Base-by-base conservation (phyloP, 1,140 invertebrate species). In the Limonius californicus region DNA sequence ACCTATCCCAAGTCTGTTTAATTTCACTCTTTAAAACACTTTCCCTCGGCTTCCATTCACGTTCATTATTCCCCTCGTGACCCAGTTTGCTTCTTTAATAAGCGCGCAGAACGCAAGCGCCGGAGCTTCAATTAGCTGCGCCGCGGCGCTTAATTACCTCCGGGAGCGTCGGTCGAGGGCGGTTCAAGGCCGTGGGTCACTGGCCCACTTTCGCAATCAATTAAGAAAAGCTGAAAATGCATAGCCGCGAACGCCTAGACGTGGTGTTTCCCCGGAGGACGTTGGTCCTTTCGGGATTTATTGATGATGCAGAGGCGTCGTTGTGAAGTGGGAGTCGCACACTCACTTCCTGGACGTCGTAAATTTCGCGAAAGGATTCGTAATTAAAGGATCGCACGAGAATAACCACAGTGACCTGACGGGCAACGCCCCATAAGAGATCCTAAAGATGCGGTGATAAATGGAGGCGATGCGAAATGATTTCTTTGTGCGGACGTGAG, bases 21-120 rank as follows among this genome's bases (percentile, higher is more conserved):
- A 74, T 72, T 74, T 72, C 72, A 71, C 72, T 74, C 72, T 71
- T 72, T 69, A 72, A 69, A 74, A 72, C 68, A 72, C 71, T 74
- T 73, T 74, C 69, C 67, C 72, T 72, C 72, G 69, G 68, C 69
- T 72, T 72, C 64, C 69, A 68, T 70, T 65, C 66, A 54, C 66
- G 68, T 71, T 74, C 70, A 74, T 74, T 74, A 74, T 74, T 72
- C 71, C 71, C 70, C 71, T 71, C 68, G 69, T 74, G 72, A 72
- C 72, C 72, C 68, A 74, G 69, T 71, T 32, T 64, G 66, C 65
- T 69, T 70, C 68, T 71, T 74, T 74, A 72, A 74, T 74, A 72
- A 74, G 64, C 55, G 63, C 43, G 35, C 27, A 45, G 62, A 60
- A 66, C 64, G 67, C 68, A 70, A 66, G 68, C 68, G 70, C 69